phyloP scores from a whole-genome alignment of 2,888 invertebrate species.

The Cistogaster globosa region DNA sequence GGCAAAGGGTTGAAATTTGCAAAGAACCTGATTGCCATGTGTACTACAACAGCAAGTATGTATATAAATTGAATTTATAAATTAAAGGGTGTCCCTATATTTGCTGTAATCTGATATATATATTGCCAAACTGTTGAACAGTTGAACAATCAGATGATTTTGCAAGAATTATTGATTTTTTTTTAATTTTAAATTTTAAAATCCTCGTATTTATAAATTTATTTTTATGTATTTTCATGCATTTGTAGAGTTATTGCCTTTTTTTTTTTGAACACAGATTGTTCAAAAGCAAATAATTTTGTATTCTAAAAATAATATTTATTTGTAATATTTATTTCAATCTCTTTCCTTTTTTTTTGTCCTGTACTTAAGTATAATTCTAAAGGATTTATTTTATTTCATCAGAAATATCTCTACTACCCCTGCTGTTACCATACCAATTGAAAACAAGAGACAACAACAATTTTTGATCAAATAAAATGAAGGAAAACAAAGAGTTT shows the following conservation, averaged over 20 bases:
- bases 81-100: too few species aligned
- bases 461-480: conserved; percentile 13
- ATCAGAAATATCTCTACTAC: not conserved
- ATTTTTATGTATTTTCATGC: not conserved
- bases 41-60: too few species aligned
- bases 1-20: too few species aligned
- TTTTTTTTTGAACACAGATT: not conserved
- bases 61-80: too few species aligned
- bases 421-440: not conserved
- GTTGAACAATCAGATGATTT: too few species aligned
- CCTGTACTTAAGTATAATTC: conserved; percentile 2
- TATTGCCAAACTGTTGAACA: too few species aligned
- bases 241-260: not conserved
- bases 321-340: conserved; percentile 23
- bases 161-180: too few species aligned
- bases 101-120: too few species aligned
- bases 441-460: conserved; percentile 22
- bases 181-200: too few species aligned
- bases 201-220: too few species aligned
- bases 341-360: not conserved
- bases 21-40: too few species aligned
- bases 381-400: conserved; percentile 46
- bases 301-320: conserved; percentile 37
- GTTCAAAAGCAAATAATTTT: not conserved
- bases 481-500: conserved; percentile 25